phyloP scores from a whole-genome alignment of 2,888 invertebrate species.

The Phlogophora meticulosa region DNA sequence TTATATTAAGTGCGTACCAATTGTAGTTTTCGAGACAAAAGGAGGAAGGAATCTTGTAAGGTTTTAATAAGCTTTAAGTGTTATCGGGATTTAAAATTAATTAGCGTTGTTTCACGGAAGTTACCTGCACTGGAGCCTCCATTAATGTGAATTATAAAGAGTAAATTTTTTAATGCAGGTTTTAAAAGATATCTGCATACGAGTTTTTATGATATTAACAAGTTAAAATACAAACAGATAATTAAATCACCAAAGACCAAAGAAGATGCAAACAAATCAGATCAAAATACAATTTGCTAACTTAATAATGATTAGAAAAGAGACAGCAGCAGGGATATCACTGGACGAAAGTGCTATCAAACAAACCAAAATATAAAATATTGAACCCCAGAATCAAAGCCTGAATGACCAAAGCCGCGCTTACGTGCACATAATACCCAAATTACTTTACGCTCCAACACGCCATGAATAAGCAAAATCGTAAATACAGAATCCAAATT shows the following conservation, averaged over 20 bases:
- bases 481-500: constrained; percentile 58
- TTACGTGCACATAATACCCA: background rate
- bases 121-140: background rate
- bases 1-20: constrained; percentile 72
- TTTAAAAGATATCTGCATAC: constrained; percentile 8
- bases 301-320: background rate
- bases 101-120: constrained; percentile 32
- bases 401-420: background rate
- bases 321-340: background rate
- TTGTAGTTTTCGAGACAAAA: constrained; percentile 64
- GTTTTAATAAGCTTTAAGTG: constrained; percentile 53
- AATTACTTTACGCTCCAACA: constrained; percentile 45
- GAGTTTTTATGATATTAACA: background rate
- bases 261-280: background rate
- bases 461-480: constrained; percentile 52
- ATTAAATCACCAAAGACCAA: background rate
- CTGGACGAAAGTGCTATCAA: background rate
- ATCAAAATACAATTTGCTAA: background rate
- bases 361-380: background rate
- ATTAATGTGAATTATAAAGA: constrained; percentile 25
- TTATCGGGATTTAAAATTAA: constrained; percentile 48
- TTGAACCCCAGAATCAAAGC: background rate
- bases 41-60: constrained; percentile 42
- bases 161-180: background rate
- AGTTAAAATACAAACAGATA: background rate